Percentiles rank a stretch among this genome's conserved stretches.
Conservation (phyloP, 1,140 invertebrate genomes). For the Eufriesea mexicana region DNA sequence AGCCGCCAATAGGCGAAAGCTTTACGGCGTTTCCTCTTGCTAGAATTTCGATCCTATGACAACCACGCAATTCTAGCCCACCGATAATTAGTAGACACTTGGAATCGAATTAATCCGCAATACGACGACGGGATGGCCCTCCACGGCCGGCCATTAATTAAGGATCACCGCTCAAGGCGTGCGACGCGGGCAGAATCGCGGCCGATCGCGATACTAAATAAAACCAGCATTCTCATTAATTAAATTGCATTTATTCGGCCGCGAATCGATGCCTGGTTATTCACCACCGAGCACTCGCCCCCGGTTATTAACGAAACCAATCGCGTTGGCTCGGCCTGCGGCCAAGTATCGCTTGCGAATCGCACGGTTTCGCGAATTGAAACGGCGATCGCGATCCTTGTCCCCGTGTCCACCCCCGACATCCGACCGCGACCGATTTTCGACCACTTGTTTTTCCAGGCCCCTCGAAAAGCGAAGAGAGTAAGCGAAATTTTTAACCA, state of each 20-base stretch:
- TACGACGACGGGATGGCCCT: conserved; percentile 53
- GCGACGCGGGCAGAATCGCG: not conserved
- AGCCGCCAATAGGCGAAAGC: conserved; percentile 27
- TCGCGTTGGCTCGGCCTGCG: not conserved
- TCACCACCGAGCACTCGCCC: not conserved
- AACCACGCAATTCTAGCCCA: conserved; percentile 54
- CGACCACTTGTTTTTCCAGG: too few species aligned
- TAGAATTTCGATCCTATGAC: conserved; percentile 62
- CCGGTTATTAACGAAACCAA: conserved; percentile 24
- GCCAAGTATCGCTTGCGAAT: too few species aligned
- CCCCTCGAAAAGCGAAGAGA: too few species aligned
- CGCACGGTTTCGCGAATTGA: too few species aligned
- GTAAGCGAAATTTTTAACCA: not conserved
- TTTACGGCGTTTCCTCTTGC: conserved; percentile 44
- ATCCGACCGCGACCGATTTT: too few species aligned
- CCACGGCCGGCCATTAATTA: conserved; percentile 61
- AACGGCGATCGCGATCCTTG: too few species aligned
- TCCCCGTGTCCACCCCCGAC: too few species aligned
- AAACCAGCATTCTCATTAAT: conserved; percentile 30
- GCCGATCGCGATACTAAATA: conserved; percentile 44
- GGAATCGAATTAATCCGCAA: conserved; percentile 66
- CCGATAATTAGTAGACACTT: conserved; percentile 69
- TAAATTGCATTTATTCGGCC: conserved; percentile 35
- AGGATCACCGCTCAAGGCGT: conserved; percentile 36
- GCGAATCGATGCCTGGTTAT: not conserved